Percentiles rank a stretch among this genome's conserved stretches.
Conservation (phyloP, 2,113 vertebrate genomes). For the Ardeotis arabs region DNA sequence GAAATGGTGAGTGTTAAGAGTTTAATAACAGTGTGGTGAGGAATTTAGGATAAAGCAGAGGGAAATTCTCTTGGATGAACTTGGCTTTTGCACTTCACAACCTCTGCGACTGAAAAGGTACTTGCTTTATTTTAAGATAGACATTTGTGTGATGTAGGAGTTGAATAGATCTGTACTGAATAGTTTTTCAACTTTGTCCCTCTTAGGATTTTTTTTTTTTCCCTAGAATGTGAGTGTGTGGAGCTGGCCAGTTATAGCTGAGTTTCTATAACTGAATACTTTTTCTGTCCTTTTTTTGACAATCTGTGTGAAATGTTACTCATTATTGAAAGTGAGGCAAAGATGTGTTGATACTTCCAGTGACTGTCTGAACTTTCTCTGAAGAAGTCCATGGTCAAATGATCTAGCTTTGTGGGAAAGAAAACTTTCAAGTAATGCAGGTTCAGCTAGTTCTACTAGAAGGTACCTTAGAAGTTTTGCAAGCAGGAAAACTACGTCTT, state of each 20-base stretch:
- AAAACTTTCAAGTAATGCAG: slow-evolving; percentile 36
- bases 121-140: not conserved
- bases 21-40: not conserved
- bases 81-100: not conserved
- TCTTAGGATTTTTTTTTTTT: not conserved
- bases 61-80: not conserved
- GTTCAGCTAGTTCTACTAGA: slow-evolving; percentile 28
- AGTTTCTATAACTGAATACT: not conserved
- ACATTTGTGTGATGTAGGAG: not conserved
- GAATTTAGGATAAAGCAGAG: not conserved
- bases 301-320: not conserved
- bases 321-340: not conserved
- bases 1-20: not conserved
- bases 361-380: not conserved
- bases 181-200: not conserved
- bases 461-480: not conserved
- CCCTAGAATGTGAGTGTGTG: not conserved
- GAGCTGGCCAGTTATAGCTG: not conserved
- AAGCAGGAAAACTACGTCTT: not conserved
- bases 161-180: not conserved
- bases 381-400: not conserved
- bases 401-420: not conserved
- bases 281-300: not conserved
- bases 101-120: not conserved
- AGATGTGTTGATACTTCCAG: not conserved